Evolutionary conservation across 2,797 vertebrate genomes (phyloP).

Genomic region (Distichodus sexfasciatus): DNA sequence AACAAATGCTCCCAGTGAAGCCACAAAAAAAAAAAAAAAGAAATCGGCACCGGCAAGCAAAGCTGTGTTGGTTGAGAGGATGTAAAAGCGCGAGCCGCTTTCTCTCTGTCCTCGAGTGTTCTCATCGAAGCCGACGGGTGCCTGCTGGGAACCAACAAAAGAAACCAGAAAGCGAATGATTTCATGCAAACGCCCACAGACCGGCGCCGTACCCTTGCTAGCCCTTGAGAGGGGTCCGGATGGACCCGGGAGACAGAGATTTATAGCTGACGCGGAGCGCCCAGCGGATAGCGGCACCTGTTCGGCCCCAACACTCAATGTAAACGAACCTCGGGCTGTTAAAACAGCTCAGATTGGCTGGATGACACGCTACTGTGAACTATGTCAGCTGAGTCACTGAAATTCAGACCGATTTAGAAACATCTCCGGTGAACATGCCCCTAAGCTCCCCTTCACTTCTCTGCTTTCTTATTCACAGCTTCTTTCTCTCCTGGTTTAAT

Average conservation of each 20-base stretch:
- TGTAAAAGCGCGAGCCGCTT: not conserved
- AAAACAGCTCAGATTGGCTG: conserved; percentile 51
- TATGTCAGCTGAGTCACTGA: conserved; percentile 79
- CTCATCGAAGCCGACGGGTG: conserved; percentile 55
- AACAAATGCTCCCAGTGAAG: not conserved
- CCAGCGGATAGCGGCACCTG: conserved; percentile 64
- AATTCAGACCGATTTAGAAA: conserved; percentile 80
- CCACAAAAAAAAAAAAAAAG: not conserved
- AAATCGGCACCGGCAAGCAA: not conserved
- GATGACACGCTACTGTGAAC: conserved; percentile 75
- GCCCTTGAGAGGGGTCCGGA: conserved; percentile 39
- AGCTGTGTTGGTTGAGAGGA: not conserved
- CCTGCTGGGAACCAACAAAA: conserved; percentile 58
- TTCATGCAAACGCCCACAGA: not conserved
- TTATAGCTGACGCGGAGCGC: conserved; percentile 45
- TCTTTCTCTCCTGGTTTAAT: conserved; percentile 10
- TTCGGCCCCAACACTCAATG: conserved; percentile 64
- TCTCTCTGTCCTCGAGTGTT: conserved; percentile 38
- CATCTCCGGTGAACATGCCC: conserved; percentile 70
- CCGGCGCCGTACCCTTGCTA: conserved; percentile 25
- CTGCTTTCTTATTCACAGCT: conserved; percentile 8
- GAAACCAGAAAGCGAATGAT: not conserved
- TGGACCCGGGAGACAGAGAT: conserved; percentile 45
- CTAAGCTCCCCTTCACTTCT: conserved; percentile 41
- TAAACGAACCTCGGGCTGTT: conserved; percentile 59